Evolutionary conservation across 2,888 invertebrate species (phyloP).

Genomic region (Calameuta filiformis): DNA sequence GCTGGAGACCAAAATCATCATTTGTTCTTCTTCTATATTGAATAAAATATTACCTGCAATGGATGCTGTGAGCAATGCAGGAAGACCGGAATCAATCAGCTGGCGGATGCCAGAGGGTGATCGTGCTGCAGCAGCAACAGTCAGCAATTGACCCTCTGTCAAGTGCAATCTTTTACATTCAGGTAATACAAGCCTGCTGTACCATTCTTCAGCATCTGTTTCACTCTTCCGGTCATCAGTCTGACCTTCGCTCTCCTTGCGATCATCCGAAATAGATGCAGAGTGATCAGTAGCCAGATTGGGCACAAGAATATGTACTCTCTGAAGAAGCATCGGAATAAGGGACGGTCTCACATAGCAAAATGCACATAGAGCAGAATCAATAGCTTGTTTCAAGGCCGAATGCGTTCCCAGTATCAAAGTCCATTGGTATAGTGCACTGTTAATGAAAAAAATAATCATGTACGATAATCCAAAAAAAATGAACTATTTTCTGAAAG

Average conservation of each 20-base stretch:
- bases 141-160: conserved; percentile 77
- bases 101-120: conserved; percentile 82
- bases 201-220: conserved; percentile 69
- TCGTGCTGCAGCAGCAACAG: conserved; percentile 83
- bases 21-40: not conserved
- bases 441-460: conserved; percentile 36
- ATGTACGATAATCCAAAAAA: not conserved
- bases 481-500: not conserved
- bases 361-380: conserved; percentile 86
- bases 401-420: conserved; percentile 76
- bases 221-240: conserved; percentile 79
- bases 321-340: conserved; percentile 79
- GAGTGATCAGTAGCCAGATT: conserved; percentile 67
- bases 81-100: conserved; percentile 81
- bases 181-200: conserved; percentile 70
- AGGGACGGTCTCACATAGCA: conserved; percentile 85
- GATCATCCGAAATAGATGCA: conserved; percentile 72
- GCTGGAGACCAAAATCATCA: not conserved
- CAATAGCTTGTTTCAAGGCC: conserved; percentile 85
- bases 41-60: conserved; percentile 61
- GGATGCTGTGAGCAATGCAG: conserved; percentile 73
- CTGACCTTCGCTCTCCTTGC: conserved; percentile 71
- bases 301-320: conserved; percentile 74
- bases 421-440: conserved; percentile 81
- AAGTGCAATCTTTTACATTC: conserved; percentile 70